Evolutionary conservation across 2,113 vertebrate species (phyloP), one percentile per base, ranked within the genome.

Genomic region (Mormoops blainvillei): DNA sequence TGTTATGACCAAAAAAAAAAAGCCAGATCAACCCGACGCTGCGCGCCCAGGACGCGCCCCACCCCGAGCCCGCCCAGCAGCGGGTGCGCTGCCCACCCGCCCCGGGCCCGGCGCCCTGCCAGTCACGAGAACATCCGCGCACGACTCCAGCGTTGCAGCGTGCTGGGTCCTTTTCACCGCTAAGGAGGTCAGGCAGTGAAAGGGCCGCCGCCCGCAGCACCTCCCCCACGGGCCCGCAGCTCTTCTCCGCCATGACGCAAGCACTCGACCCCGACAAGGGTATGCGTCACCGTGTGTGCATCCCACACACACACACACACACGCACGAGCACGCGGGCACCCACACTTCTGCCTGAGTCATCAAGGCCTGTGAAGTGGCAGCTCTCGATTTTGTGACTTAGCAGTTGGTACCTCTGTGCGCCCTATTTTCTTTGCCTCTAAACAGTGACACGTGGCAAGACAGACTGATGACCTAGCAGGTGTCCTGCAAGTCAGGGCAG

Each of bases 211-310:
- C 31, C 52, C 18, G 3, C 4, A 16, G 41, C 1, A 20, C 18
- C 28, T 24, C 11, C 28, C 5, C 31, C 31, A n/a, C 9, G 4
- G 31, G 50, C 4, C 4, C 73, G 11, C 15, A 10, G 70, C 14
- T 26, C 24, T 5, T 16, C 52, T 7, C 1, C 0, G 0, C 3
- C 18, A 12, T 0, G 16, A 5, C 5, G 14, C 6, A 5, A 15
- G 28, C 33, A 22, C 28, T 20, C n/a, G 7, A 20, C 36, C 2
- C 12, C 6, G 3, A 33, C 52, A 38, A 15, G 36, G 0, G 12
- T 4, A 5, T 1, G 1, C 0, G 8, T 1, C 5, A 24, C 14
- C 9, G 0, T 13, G 31, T 16, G 68, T 15, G 14, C 38, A n/a
- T 5, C 58, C 58, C 58, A 31, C 28, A 11, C 5, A 43, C 1